Conservation (phyloP, 2,888 invertebrate genomes). For the Neria commutata region DNA sequence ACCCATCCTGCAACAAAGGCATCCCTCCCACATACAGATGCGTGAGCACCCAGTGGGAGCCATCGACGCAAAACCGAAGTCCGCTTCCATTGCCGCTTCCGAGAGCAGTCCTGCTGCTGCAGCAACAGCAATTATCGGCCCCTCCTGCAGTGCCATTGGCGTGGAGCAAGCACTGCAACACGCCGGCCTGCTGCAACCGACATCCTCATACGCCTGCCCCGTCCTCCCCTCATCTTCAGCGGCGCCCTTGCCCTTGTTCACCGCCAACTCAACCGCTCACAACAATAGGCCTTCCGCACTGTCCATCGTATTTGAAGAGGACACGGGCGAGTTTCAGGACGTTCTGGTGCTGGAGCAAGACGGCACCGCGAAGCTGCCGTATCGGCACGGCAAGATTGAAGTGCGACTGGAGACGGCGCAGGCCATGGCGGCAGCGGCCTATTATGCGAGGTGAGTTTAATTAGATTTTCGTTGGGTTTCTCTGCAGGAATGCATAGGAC, state of each 20-base stretch:
- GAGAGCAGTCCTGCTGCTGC: neutral
- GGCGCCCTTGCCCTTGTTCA: neutral
- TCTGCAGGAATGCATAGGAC: neutral
- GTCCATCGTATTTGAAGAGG: slow-evolving; percentile 46
- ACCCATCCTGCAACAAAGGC: slow-evolving; percentile 29
- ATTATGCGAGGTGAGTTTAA: slow-evolving; percentile 52
- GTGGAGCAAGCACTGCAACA: slow-evolving; percentile 44
- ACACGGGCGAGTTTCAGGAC: slow-evolving; percentile 37
- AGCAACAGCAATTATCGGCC: neutral
- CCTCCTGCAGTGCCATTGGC: neutral
- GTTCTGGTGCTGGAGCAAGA: slow-evolving; percentile 35
- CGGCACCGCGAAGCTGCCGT: slow-evolving; percentile 46
- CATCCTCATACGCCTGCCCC: too few species aligned
- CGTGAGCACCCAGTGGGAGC: slow-evolving; percentile 46
- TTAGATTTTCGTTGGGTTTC: slow-evolving; percentile 1
- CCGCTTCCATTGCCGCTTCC: neutral
- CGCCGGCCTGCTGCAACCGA: slow-evolving; percentile 39
- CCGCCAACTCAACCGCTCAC: slow-evolving; percentile 6
- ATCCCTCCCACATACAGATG: slow-evolving; percentile 10
- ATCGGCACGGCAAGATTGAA: slow-evolving; percentile 54
- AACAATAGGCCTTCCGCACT: slow-evolving; percentile 32
- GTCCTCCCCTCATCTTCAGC: neutral
- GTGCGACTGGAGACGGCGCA: slow-evolving; percentile 53
- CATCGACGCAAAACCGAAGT: slow-evolving; percentile 1
- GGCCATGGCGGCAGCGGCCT: slow-evolving; percentile 54